These are phyloP conservation scores for Phocoena sinus DNA, from an alignment of 2,113 vertebrate genomes.

Conservation along the genomic window DNA sequence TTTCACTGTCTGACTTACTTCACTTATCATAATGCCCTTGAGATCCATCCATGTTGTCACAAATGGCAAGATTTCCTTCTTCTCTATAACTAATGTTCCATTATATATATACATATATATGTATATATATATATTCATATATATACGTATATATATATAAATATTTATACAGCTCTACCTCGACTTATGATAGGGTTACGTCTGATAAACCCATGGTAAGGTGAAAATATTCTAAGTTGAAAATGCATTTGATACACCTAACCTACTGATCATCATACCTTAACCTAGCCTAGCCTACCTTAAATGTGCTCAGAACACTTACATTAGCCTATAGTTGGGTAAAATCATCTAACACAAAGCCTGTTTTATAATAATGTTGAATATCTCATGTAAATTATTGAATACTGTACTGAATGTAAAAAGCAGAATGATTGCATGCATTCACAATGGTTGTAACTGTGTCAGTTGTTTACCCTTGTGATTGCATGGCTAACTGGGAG, in stretches of 20 bases:
- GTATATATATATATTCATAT: neutral
- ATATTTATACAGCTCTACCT: neutral
- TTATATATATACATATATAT: neutral
- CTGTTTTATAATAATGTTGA: neutral
- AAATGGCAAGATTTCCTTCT: neutral
- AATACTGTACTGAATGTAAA: neutral
- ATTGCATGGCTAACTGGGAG: neutral
- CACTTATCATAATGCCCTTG: neutral
- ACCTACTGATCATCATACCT: neutral
- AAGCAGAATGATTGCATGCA: neutral
- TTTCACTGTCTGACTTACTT: neutral
- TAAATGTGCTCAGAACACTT: neutral
- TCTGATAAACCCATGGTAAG: neutral
- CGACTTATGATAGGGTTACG: neutral
- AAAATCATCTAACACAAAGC: neutral
- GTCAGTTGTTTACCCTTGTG: neutral
- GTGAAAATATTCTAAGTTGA: neutral
- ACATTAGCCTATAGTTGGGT: neutral
- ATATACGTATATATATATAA: neutral
- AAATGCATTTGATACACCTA: neutral
- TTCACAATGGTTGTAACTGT: neutral
- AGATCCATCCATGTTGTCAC: neutral
- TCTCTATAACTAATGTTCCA: neutral
- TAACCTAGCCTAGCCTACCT: neutral
- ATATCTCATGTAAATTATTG: neutral